Percentiles rank a stretch among this genome's conserved stretches.
Conservation (phyloP, 2,797 vertebrate genomes). For the Poecilia gillii region DNA sequence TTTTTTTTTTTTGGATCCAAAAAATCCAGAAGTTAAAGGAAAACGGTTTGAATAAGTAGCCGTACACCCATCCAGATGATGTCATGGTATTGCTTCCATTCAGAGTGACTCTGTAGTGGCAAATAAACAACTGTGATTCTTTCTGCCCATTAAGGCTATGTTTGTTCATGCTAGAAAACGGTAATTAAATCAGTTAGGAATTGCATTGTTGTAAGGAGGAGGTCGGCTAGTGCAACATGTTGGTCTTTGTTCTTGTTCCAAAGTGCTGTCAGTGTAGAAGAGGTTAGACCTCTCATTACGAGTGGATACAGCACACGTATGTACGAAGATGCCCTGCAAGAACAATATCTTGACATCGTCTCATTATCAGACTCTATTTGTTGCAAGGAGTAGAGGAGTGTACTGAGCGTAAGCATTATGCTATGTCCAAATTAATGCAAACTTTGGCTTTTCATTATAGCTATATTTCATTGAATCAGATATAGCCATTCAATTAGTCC, state of each 20-base stretch:
- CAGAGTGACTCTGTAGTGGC: slow-evolving; percentile 64
- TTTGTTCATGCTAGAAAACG: slow-evolving; percentile 52
- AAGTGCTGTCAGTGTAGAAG: slow-evolving; percentile 42
- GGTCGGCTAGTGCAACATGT: slow-evolving; percentile 42
- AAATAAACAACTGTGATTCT: slow-evolving; percentile 57
- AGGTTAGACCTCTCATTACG: slow-evolving; percentile 38
- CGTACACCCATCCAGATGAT: slow-evolving; percentile 48
- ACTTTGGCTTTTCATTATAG: not conserved
- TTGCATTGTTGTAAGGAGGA: slow-evolving; percentile 47
- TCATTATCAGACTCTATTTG: slow-evolving; percentile 34
- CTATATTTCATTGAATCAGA: not conserved
- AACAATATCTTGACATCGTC: slow-evolving; percentile 41
- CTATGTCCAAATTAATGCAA: slow-evolving; percentile 14
- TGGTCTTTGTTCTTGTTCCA: slow-evolving; percentile 50
- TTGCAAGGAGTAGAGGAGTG: not conserved
- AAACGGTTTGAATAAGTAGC: slow-evolving; percentile 45
- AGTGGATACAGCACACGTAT: slow-evolving; percentile 50
- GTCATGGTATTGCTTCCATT: slow-evolving; percentile 65
- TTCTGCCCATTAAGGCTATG: slow-evolving; percentile 36
- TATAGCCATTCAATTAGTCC: not conserved
- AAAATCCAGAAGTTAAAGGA: slow-evolving; percentile 25
- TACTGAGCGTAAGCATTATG: not conserved
- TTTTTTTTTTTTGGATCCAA: not conserved
- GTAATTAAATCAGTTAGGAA: slow-evolving; percentile 41
- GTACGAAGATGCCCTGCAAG: slow-evolving; percentile 11